Conservation (phyloP, 1,140 invertebrate species). For the Cataglyphis hispanica region DNA sequence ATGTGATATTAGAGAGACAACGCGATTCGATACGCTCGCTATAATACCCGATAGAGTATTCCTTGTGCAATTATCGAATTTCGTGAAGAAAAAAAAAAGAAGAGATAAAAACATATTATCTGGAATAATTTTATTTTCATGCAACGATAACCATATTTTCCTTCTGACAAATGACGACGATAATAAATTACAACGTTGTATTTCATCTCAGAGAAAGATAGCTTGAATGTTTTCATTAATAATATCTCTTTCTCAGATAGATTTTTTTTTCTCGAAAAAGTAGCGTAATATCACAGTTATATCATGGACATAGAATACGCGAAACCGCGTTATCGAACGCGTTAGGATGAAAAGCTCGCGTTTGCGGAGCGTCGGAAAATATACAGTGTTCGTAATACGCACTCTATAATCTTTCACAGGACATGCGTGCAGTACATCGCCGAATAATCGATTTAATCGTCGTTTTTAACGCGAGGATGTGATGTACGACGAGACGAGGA, state of each 20-base stretch:
- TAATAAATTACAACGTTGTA: constrained; percentile 66
- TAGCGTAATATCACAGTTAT: constrained; percentile 86
- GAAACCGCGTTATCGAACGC: constrained; percentile 47
- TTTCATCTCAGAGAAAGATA: constrained; percentile 39
- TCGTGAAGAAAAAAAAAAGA: constrained; percentile 7
- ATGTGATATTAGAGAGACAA: constrained; percentile 22
- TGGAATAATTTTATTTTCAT: neutral
- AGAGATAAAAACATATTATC: constrained; percentile 3
- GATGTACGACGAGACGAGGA: neutral
- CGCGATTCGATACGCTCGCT: constrained; percentile 27
- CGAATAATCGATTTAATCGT: constrained; percentile 22
- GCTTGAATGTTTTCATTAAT: constrained; percentile 45
- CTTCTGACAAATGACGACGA: constrained; percentile 40
- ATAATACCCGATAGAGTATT: constrained; percentile 32
- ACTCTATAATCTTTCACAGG: constrained; percentile 18
- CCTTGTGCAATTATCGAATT: constrained; percentile 22
- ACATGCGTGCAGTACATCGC: neutral
- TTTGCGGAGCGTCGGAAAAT: constrained; percentile 39
- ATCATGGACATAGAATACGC: constrained; percentile 81
- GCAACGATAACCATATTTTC: neutral
- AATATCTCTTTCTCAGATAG: constrained; percentile 27
- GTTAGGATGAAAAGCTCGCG: constrained; percentile 19
- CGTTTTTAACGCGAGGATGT: neutral
- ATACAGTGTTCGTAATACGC: constrained; percentile 32
- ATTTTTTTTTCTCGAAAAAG: constrained; percentile 74